phyloP scores from a whole-genome alignment of 2,113 vertebrate species.

The Serilophus lunatus region DNA sequence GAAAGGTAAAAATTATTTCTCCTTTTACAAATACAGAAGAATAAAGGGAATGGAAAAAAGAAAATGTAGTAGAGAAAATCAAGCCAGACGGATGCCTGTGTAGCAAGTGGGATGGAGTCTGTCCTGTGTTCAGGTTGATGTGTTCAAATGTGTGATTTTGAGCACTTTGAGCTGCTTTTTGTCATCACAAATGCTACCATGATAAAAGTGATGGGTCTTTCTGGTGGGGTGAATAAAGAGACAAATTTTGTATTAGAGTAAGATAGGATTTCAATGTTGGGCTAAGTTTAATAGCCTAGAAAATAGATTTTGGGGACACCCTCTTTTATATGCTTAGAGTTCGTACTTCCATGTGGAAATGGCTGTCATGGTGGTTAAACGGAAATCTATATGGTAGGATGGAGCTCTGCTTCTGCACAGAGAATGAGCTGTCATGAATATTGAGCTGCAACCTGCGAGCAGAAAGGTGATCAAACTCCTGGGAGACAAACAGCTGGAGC shows the following conservation, averaged over 20 bases:
- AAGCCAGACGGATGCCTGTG: fast-evolving
- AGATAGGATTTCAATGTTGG: background rate
- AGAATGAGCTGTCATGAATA: background rate
- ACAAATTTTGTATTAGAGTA: background rate
- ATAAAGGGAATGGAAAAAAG: background rate
- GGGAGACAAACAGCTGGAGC: background rate
- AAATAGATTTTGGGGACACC: background rate
- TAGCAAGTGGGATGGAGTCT: background rate
- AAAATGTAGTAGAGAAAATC: background rate
- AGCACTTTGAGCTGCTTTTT: background rate
- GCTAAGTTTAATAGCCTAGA: background rate
- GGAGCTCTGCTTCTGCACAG: background rate
- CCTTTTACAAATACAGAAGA: background rate
- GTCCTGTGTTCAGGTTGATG: background rate
- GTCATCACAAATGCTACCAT: background rate
- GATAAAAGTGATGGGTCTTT: background rate
- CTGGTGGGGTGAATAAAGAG: background rate
- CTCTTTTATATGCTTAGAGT: background rate
- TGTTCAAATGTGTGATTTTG: background rate
- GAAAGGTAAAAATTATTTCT: background rate
- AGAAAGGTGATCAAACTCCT: background rate
- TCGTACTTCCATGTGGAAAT: background rate
- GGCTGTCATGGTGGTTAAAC: background rate
- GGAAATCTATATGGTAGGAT: background rate
- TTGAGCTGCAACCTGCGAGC: background rate